Percentiles rank a stretch among this genome's conserved stretches.
Evolutionary conservation across 1,140 invertebrate genomes (phyloP).

Genomic region (Cepaea nemoralis): DNA sequence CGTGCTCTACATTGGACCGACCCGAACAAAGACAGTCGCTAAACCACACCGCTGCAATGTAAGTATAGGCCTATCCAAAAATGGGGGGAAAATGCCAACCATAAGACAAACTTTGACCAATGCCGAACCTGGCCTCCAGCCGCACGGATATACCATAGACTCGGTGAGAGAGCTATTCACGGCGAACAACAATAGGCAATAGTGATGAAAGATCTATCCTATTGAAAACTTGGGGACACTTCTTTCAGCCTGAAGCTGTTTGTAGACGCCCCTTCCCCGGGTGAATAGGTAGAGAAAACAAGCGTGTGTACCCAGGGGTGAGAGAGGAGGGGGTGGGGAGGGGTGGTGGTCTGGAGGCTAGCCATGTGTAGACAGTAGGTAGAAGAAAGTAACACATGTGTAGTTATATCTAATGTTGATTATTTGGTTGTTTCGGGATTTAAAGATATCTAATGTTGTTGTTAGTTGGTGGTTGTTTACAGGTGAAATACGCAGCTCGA

Average conservation of each 20-base stretch:
- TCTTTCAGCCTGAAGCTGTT: neutral
- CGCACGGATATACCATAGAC: neutral
- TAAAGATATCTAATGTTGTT: no score
- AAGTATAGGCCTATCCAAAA: neutral
- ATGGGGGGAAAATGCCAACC: neutral
- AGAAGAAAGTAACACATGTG: no score
- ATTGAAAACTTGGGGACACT: neutral
- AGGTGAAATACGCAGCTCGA: no score
- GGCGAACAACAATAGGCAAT: neutral
- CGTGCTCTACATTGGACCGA: no score
- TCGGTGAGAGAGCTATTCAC: neutral
- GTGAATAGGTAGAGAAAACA: neutral
- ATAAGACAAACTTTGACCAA: neutral
- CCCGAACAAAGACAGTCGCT: neutral
- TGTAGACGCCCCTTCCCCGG: neutral
- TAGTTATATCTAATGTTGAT: no score
- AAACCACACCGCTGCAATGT: neutral
- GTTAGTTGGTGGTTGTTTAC: no score
- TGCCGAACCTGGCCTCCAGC: neutral
- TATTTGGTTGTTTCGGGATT: no score
- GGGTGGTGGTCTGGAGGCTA: no score
- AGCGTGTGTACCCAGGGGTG: no score
- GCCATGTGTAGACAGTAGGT: no score
- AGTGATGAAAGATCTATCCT: neutral
- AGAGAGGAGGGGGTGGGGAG: no score